These are phyloP conservation scores for Caenorhabditis auriculariae DNA, from an alignment of 2,888 invertebrate species.

Conservation along the genomic window DNA sequence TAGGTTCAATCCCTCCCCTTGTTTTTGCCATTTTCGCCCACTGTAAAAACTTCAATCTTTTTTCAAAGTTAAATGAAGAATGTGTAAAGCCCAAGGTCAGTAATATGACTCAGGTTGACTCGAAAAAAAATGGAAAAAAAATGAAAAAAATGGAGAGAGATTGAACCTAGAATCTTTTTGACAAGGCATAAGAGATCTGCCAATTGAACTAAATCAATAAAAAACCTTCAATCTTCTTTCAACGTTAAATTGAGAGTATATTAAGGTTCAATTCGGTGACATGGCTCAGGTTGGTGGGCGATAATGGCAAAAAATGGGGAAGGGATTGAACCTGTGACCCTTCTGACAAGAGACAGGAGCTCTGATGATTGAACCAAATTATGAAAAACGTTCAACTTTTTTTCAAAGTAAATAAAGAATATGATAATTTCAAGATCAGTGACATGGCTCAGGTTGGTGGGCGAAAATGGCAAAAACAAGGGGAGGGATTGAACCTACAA, in stretches of 20 bases:
- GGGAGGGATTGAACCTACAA: background rate
- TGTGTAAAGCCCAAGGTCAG: constrained; percentile 2
- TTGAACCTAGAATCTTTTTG: too few species aligned
- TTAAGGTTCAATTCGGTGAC: constrained; percentile 39
- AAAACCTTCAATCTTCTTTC: too few species aligned
- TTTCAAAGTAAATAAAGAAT: constrained; percentile 7
- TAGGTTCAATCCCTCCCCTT: background rate
- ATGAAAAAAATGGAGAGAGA: constrained; percentile 1
- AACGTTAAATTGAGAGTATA: constrained; percentile 20
- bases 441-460: constrained; percentile 44
- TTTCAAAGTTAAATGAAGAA: constrained; percentile 1
- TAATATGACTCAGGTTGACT: constrained; percentile 2
- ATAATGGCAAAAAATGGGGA: background rate
- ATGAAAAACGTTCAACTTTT: constrained; percentile 5
- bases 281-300: constrained; percentile 26
- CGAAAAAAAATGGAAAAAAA: background rate
- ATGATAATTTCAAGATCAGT: constrained; percentile 44
- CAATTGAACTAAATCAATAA: too few species aligned
- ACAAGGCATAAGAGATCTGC: too few species aligned
- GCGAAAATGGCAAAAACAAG: background rate
- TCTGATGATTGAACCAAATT: too few species aligned
- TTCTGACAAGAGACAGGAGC: background rate
- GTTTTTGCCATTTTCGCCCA: background rate
- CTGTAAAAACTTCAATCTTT: constrained; percentile 5
- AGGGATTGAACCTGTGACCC: background rate